Base-by-base conservation (phyloP, 1,140 invertebrate genomes). In the Dendrolimus punctatus region DNA sequence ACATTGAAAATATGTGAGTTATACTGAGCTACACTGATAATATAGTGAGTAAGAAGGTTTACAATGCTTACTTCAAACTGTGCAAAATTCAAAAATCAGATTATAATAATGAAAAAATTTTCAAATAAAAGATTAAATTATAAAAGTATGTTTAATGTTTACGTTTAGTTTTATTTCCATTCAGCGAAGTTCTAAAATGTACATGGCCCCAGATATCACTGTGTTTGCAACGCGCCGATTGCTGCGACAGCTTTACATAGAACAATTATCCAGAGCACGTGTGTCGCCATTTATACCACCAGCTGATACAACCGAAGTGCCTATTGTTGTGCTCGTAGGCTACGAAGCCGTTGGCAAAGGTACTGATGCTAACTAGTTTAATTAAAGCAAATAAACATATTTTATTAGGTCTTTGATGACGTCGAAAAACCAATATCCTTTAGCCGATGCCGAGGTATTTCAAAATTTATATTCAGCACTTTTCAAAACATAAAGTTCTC, bases 291-390 rank as follows among this genome's bases (percentile, higher is more conserved):
- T 62, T 52, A 59, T 62, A 0, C 73, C 77, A 5, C 75, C 80
- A 0, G 83, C 75, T 0, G 83, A 86, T 47, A 76, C 62, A 38
- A 72, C 59, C 1, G 76, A 82, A 39, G 66, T 81, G 3, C 79
- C 80, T 1, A 60, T 86, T 2, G 63, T 86, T 0, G 69, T 84
- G 2, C 50, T 86, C 5, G 80, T 86, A 2, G 83, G 83, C 0
- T 72, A 73, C 42, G 80, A 84, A 61, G 77, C 66, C 44, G 72
- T 81, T 44, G 80, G 80, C 5, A 86, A 84, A 81, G 80, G 82
- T 82, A 56, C 48, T 8, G n/a, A 42, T 40, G 6, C 37, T 9
- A 5, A 10, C 36, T 39, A n/a, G 6, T 41, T 8, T 9, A 51
- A 9, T 9, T 37, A 37, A 45, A n/a, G 23, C 23, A 23, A 23